A percentile compares a stretch with the other conserved stretches of the same genome.
Conservation (phyloP, 2,797 vertebrate genomes). For the Silurus lanzhouensis region DNA sequence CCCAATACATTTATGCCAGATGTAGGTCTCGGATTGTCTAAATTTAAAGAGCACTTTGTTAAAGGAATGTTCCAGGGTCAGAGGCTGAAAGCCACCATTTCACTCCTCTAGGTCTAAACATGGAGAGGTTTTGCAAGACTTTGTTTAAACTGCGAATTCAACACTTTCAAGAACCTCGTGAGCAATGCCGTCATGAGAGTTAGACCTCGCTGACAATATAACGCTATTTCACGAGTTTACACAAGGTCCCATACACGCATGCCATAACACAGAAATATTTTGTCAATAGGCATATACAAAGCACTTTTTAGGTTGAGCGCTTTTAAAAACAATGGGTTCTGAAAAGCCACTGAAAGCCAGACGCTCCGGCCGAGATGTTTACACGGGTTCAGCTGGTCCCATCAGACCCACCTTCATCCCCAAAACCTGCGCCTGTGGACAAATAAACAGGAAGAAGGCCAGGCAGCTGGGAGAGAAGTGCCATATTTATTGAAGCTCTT, state of each 20-base stretch:
- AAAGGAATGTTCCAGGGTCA: constrained; percentile 19
- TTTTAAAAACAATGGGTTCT: constrained; percentile 72
- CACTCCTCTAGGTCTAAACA: constrained; percentile 47
- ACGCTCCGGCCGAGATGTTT: constrained; percentile 69
- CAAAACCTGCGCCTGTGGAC: constrained; percentile 73
- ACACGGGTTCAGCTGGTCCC: constrained; percentile 70
- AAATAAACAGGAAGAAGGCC: constrained; percentile 82
- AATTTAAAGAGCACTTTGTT: constrained; percentile 21
- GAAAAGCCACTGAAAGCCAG: constrained; percentile 63
- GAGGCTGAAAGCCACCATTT: constrained; percentile 15
- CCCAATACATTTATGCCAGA: not conserved
- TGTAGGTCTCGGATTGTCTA: constrained; percentile 1
- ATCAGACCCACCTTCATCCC: constrained; percentile 64
- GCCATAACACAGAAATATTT: constrained; percentile 76
- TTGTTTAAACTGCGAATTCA: constrained; percentile 58
- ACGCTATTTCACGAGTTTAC: constrained; percentile 69
- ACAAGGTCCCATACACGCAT: constrained; percentile 68
- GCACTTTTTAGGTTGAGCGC: constrained; percentile 63
- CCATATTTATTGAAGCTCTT: constrained; percentile 73
- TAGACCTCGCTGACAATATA: constrained; percentile 64
- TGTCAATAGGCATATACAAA: constrained; percentile 75
- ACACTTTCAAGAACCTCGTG: constrained; percentile 60
- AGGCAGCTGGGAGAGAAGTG: constrained; percentile 71
- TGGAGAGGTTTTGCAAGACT: constrained; percentile 46
- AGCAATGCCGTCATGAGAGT: constrained; percentile 64